Conservation (phyloP, 1,140 invertebrate species). For the Homalodisca vitripennis region DNA sequence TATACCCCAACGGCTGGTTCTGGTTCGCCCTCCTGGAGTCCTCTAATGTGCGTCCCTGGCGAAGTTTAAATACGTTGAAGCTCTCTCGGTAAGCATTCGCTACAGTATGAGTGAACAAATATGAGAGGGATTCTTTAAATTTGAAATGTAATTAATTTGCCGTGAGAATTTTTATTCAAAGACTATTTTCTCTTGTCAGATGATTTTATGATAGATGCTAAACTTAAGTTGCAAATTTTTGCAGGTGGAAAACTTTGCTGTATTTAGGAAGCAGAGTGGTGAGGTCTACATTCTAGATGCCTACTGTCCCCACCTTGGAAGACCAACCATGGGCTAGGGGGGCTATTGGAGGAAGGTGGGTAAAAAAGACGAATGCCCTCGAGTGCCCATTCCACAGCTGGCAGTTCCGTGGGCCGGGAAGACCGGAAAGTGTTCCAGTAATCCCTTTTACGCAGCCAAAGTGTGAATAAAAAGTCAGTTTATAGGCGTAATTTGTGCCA, state of each 20-base stretch:
- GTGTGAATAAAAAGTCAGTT: slow-evolving; percentile 21
- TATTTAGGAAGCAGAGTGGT: slow-evolving; percentile 65
- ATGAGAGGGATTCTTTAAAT: no score
- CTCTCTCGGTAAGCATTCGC: slow-evolving; percentile 66
- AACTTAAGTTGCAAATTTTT: no score
- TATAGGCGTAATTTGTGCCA: not conserved
- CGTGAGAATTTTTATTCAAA: no score
- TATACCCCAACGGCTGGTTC: slow-evolving; percentile 92
- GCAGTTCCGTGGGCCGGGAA: slow-evolving; percentile 71
- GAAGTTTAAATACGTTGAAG: slow-evolving; percentile 63
- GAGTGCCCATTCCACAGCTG: slow-evolving; percentile 90
- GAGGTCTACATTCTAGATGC: slow-evolving; percentile 72
- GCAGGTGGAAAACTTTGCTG: slow-evolving; percentile 72
- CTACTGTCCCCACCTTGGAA: slow-evolving; percentile 89
- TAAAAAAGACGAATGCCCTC: slow-evolving; percentile 72
- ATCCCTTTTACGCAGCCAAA: slow-evolving; percentile 38
- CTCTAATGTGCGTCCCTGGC: slow-evolving; percentile 56
- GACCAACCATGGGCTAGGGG: no score
- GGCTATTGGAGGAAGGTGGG: slow-evolving; percentile 70
- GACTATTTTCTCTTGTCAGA: no score
- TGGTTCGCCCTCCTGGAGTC: slow-evolving; percentile 76
- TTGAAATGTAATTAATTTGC: no score
- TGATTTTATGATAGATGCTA: no score
- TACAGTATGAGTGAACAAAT: no score
- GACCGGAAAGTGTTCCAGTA: slow-evolving; percentile 55